Conservation (phyloP, 2,888 invertebrate species). For the Acleris literana region DNA sequence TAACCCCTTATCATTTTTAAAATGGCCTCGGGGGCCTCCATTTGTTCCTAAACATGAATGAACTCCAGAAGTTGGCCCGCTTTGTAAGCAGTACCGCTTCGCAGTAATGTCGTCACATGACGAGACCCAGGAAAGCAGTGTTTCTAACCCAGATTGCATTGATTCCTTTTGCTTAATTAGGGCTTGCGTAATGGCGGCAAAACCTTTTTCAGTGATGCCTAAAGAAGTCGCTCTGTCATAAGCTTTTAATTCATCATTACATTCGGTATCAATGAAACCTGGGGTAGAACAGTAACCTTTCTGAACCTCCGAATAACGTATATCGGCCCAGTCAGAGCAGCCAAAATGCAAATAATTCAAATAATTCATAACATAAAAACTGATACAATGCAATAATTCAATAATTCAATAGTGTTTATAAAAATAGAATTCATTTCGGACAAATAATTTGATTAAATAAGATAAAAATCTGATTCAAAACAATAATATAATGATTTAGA, state of each 20-base stretch:
- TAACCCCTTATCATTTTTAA: slow-evolving; percentile 7
- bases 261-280: no score
- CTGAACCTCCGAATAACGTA: no score
- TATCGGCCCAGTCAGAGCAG: background rate
- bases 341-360: no score
- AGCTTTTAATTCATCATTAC: background rate
- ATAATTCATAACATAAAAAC: no score
- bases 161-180: background rate
- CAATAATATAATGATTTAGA: no score
- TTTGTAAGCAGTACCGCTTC: background rate
- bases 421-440: no score
- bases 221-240: background rate
- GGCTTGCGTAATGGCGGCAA: background rate
- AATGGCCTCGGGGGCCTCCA: background rate
- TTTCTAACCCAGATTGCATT: background rate
- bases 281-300: no score
- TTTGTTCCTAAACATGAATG: background rate
- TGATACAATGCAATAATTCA: no score
- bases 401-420: no score
- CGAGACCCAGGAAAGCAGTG: background rate
- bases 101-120: background rate
- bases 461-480: no score
- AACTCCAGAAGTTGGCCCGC: background rate
- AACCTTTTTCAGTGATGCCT: background rate
- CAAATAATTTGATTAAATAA: no score